Evolutionary conservation across 2,888 invertebrate genomes (phyloP), one percentile per base, ranked within the genome.

Genomic region (Tuberolachnus salignus): DNA sequence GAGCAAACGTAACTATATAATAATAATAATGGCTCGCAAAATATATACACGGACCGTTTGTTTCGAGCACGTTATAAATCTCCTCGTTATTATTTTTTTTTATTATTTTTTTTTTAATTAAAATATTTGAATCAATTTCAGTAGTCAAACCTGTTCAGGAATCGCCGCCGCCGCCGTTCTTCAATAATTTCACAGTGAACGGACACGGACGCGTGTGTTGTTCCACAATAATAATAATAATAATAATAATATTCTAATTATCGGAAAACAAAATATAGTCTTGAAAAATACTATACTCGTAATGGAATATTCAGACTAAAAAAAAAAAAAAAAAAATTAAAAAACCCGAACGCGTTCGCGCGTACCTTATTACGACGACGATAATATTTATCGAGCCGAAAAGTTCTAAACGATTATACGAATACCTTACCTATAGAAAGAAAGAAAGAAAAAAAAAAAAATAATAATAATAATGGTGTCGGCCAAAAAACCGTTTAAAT

Each of bases 101-200:
- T 26, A 16, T 21, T 34, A 34, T 19, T 66, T 21, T 51, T 69
- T 70, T 63, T 72, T 73, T 73, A 63, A 73, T 63, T 73, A 63
- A 73, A 73, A 73, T 63, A 63, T 51, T 73, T 73, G 73, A 73
- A 73, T 73, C 73, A 63, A 73, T 73, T 73, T 73, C 73, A 53
- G 73, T 73, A 73, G 73, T 73, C 73, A 73, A 73, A 73, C 73
- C 73, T 63, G 73, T 73, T 63, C 23, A 13, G 21, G 23, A 51
- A 34, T 51, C 16, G 9, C 72, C 59, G 19, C 19, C 61, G 9
- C 34, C 23, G 14, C 11, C 55, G 19, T 1, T 44, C 44, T 53
- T 63, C 26, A n/a, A 23, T 72, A 19, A 61, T 53, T 13, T 8
- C n/a, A 9, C 59, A 26, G 46, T 26, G 19, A 59, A 59, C 59